These are phyloP conservation scores for Acipenser oxyrinchus DNA, from an alignment of 2,797 vertebrate genomes.

Conservation along the genomic window DNA sequence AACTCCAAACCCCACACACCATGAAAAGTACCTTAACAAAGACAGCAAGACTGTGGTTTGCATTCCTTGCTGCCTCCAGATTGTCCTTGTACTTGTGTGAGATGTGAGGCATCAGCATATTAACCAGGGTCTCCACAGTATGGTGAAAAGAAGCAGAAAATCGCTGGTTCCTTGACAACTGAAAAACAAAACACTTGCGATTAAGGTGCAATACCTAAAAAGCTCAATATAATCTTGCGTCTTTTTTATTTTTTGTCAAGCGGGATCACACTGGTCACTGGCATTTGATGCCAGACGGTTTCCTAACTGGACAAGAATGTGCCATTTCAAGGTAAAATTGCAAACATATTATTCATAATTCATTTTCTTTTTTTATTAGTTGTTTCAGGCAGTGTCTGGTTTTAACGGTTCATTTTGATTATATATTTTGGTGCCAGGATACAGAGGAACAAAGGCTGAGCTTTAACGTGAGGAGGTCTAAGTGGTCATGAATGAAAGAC, in stretches of 20 bases:
- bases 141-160: constrained; percentile 92
- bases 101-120: constrained; percentile 94
- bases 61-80: constrained; percentile 87
- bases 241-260: too few species aligned
- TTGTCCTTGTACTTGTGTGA: constrained; percentile 97
- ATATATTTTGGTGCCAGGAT: background rate
- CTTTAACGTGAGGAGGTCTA: too few species aligned
- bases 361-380: background rate
- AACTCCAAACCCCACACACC: too few species aligned
- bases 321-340: too few species aligned
- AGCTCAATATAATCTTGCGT: too few species aligned
- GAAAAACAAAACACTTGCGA: constrained; percentile 13
- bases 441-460: background rate
- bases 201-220: background rate
- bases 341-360: too few species aligned
- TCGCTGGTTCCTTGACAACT: constrained; percentile 91
- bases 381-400: background rate
- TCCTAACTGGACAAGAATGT: too few species aligned
- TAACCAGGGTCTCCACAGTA: constrained; percentile 89
- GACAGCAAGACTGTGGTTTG: constrained; percentile 91
- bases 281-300: too few species aligned
- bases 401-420: constrained; percentile 1
- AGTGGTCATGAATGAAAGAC: background rate
- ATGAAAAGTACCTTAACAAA: constrained; percentile 79
- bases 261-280: too few species aligned